Conservation (phyloP, 2,888 invertebrate genomes). For the Ashinkailepas kermadecensis region DNA sequence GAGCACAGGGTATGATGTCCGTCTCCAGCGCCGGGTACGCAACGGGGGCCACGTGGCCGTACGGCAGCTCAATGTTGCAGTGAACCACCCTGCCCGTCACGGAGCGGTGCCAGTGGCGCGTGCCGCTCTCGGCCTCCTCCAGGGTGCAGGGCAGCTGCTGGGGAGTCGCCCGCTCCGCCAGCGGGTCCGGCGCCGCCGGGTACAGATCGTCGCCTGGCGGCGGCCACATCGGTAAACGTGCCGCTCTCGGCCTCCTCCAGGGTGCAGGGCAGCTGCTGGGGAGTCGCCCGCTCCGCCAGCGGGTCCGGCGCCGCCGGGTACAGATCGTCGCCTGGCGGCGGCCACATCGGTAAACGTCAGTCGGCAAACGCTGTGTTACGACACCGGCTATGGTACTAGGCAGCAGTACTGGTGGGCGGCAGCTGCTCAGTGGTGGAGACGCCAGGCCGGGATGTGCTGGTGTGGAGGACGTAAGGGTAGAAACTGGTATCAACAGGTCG, state of each 20-base stretch:
- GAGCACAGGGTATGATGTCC: neutral
- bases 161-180: neutral
- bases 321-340: constrained; percentile 1
- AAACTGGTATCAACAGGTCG: too few relatives aligned
- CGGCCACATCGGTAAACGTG: too few relatives aligned
- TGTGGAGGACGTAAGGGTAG: too few relatives aligned
- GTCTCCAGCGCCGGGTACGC: neutral
- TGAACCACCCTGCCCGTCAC: too few relatives aligned
- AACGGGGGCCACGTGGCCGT: neutral
- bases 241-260: neutral
- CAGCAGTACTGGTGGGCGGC: too few relatives aligned
- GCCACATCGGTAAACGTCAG: too few relatives aligned
- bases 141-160: neutral
- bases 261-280: neutral
- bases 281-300: neutral
- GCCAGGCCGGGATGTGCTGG: too few relatives aligned
- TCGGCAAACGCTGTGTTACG: too few relatives aligned
- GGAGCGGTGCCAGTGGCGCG: neutral
- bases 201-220: constrained; percentile 13
- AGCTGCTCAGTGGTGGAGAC: too few relatives aligned
- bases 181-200: neutral
- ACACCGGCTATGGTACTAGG: too few relatives aligned
- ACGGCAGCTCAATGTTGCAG: neutral
- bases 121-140: neutral
- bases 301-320: neutral